Percentiles rank a stretch among this genome's conserved stretches.
Evolutionary conservation across 2,113 vertebrate genomes (phyloP).

Genomic region (Calidris pugnax): DNA sequence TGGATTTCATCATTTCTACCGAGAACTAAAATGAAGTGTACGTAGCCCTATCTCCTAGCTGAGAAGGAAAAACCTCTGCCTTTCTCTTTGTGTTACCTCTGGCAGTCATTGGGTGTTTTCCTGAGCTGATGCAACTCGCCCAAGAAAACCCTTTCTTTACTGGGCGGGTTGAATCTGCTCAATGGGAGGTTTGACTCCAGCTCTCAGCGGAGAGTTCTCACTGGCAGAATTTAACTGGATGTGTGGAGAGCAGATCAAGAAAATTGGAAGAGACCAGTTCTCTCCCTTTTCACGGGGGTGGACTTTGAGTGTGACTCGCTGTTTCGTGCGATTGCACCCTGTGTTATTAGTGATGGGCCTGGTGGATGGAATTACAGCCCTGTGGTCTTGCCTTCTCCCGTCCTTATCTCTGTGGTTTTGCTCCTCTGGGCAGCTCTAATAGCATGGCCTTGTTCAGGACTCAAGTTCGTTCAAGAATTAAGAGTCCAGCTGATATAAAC

Average conservation of each 20-base stretch:
- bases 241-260: neutral
- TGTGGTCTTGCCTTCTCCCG: neutral
- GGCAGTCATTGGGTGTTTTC: neutral
- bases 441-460: neutral
- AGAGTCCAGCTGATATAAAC: neutral
- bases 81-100: neutral
- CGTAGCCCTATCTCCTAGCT: neutral
- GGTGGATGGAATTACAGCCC: conserved; percentile 21
- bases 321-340: neutral
- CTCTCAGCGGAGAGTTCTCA: neutral
- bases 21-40: neutral
- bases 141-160: neutral
- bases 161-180: neutral
- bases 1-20: neutral
- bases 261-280: neutral
- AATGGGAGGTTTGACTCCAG: neutral
- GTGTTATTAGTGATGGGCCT: neutral
- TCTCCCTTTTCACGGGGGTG: neutral
- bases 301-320: neutral
- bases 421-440: neutral
- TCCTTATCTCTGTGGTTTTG: neutral
- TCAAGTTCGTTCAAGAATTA: neutral
- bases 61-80: neutral
- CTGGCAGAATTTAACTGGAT: neutral
- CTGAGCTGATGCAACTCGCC: neutral